Evolutionary conservation across 2,113 vertebrate species (phyloP), one percentile per base, ranked within the genome.

Genomic region (Axis porcinus): DNA sequence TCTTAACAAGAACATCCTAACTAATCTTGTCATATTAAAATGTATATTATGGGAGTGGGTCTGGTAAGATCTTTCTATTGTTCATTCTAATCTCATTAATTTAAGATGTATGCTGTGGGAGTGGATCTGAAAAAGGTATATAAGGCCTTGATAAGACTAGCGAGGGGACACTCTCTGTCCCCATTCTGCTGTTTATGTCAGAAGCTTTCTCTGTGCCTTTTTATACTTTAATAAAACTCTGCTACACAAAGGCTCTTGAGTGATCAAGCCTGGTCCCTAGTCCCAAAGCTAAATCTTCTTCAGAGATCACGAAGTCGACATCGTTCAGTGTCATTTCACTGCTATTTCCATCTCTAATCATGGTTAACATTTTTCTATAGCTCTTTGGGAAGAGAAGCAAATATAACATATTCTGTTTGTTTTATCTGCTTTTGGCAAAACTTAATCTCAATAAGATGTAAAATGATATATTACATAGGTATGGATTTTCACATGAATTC

Each of bases 291-390:
- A 70, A 70, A 12, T 70, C n/a, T 36, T 70, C 67, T 12, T 23
- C 0, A 5, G n/a, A 70, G n/a, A 40, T 12, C 19, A 40, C 0
- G 5, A 70, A 70, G 5, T n/a, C 0, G 0, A 70, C 67, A 36
- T 40, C 2, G 21, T 36, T 70, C 19, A 40, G 2, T 70, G 19
- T 50, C 47, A 50, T 50, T 50, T 50, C 47, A 16, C 2, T 21
- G 11, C 45, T 9, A 47, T 54, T 96, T 95, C 40, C 19, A 33
- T 70, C 9, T 85, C 14, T 81, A 86, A 78, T 25, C 43, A 45
- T 52, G 14, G 3, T 12, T 50, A 55, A 50, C 50, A 13, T 79
- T 79, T 93, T 93, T 86, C 58, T 74, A 27, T 70, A 79, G 25
- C 15, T 88, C 70, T 82, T 67, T 52, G n/a, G 2, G 19, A 58